Conservation (phyloP, 2,888 invertebrate species). For the Apoda limacodes region DNA sequence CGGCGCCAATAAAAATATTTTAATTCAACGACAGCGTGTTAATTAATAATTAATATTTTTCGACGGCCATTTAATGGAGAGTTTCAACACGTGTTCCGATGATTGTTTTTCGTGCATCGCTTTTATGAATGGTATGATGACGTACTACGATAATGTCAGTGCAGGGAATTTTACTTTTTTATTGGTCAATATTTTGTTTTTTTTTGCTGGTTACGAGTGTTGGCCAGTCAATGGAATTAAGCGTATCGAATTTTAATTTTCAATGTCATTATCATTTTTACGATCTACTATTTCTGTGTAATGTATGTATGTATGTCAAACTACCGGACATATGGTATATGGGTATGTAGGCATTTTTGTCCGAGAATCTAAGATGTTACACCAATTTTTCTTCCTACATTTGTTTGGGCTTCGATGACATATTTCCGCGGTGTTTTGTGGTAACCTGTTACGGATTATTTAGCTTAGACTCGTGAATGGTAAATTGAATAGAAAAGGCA, state of each 20-base stretch:
- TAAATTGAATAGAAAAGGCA: no score
- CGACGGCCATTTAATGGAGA: constrained; percentile 56
- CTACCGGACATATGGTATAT: no score
- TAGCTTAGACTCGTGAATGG: no score
- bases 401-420: no score
- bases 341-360: no score
- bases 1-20: constrained; percentile 67
- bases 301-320: no score
- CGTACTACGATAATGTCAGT: constrained; percentile 69
- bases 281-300: no score
- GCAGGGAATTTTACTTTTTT: constrained; percentile 65
- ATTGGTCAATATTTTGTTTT: constrained; percentile 59
- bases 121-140: constrained; percentile 68
- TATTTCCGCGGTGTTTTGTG: no score
- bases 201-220: constrained; percentile 46
- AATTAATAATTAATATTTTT: constrained; percentile 70
- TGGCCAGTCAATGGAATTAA: constrained; percentile 59
- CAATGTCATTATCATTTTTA: constrained; percentile 69
- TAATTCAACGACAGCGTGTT: constrained; percentile 56
- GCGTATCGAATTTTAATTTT: constrained; percentile 64
- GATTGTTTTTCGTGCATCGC: constrained; percentile 52
- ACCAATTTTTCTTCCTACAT: no score
- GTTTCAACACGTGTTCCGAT: constrained; percentile 62
- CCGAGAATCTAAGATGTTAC: no score
- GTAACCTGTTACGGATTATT: no score